Evolutionary conservation across 2,113 vertebrate genomes (phyloP).

Genomic region (Misgurnus anguillicaudatus): DNA sequence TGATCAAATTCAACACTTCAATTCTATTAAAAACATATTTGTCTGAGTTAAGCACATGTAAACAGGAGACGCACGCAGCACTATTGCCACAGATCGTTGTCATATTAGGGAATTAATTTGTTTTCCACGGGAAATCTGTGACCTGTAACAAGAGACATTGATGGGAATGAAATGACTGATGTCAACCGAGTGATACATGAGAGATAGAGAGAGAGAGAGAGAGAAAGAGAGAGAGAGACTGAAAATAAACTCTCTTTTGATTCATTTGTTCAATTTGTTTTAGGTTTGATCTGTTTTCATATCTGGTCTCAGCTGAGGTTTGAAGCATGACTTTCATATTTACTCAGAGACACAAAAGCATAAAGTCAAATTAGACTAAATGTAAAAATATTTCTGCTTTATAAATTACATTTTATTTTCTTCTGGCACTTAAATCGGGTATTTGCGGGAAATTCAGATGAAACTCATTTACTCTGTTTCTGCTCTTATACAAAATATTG

Average conservation of each 20-base stretch:
- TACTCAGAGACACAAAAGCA: neutral
- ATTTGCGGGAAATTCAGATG: too few species aligned
- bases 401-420: neutral
- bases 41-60: slow-evolving; percentile 48
- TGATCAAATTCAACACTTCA: slow-evolving; percentile 11
- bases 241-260: neutral
- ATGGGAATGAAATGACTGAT: slow-evolving; percentile 44
- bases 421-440: too few species aligned
- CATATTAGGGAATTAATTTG: slow-evolving; percentile 55
- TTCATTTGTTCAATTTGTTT: neutral
- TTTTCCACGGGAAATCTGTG: slow-evolving; percentile 54
- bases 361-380: slow-evolving; percentile 1
- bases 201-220: slow-evolving; percentile 25
- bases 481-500: too few species aligned
- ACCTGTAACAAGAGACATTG: slow-evolving; percentile 37
- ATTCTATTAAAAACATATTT: slow-evolving; percentile 50
- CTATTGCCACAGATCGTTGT: slow-evolving; percentile 52
- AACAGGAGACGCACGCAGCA: slow-evolving; percentile 54
- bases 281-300: neutral
- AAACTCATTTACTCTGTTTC: too few species aligned
- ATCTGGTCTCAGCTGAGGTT: too few species aligned
- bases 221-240: too few species aligned
- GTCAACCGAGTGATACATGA: neutral
- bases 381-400: neutral
- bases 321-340: slow-evolving; percentile 13